Evolutionary conservation across 2,797 vertebrate genomes (phyloP), one percentile per base, ranked within the genome.

Genomic region (Hoplostethus mediterraneus): DNA sequence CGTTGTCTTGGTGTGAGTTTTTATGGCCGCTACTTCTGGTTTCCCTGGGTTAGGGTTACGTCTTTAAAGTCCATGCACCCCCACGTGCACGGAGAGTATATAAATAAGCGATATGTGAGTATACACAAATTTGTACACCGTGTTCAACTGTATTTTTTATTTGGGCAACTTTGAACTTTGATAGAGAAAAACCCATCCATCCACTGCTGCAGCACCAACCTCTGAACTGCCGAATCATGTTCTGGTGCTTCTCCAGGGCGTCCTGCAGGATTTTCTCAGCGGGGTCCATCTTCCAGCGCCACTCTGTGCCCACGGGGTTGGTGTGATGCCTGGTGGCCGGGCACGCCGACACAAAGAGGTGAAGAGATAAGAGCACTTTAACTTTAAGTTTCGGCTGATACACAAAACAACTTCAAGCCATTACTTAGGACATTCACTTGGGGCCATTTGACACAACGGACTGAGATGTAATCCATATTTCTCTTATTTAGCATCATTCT

Each of bases 281-380:
- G 1, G 95, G 95, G 87, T 99, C 97, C 97, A 96, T 97, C 82
- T 98, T 97, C 98, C 98, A 99, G 17, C 91, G 93, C 98, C 98
- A 99, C 79, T 98, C 97, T 0, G 97, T 98, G 60, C 97, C 98
- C 85, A 98, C 97, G 0, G 97, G 97, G 81, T 99, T 99, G n/a
- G 97, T 98, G 85, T 99, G 97, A 80, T 98, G 97, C 53, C 97
- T 99, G 85, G 44, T 55, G 40, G 51, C 54, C 36, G 62, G 7
- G 6, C 4, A 73, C 0, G 66, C 14, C 60, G 53, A 66, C 0
- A 42, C 31, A 67, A 10, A 38, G 28, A 49, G 53, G 72, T 25
- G 7, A 63, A 7, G 33, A 1, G 0, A 10, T 66, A 49, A 48
- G 14, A 82, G 14, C n/a, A n/a, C n/a, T n/a, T n/a, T 5, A 33